Evolutionary conservation across 2,888 invertebrate genomes (phyloP).

Genomic region (Lamellibrachia satsuma): DNA sequence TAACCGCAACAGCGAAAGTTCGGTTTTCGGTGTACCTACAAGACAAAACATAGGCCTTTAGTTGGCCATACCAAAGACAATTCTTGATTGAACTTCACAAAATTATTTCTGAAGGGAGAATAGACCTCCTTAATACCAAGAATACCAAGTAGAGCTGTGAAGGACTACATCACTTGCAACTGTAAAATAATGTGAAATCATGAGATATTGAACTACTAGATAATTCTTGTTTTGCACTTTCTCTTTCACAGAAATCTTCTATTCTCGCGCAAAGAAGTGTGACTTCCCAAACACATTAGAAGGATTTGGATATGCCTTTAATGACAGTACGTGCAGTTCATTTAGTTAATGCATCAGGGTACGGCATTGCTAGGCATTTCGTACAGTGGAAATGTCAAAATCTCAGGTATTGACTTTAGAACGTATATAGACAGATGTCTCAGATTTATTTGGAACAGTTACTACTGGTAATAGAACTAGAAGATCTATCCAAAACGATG

Average conservation of each 20-base stretch:
- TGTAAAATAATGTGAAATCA: too few relatives aligned
- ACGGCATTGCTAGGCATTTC: not conserved
- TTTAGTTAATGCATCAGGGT: not conserved
- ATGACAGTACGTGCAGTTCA: not conserved
- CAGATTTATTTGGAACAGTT: not conserved
- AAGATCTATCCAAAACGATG: too few relatives aligned
- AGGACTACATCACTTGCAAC: too few relatives aligned
- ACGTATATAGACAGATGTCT: not conserved
- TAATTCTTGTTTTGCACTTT: not conserved
- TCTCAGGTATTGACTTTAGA: not conserved
- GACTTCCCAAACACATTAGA: not conserved
- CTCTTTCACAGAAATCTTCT: not conserved
- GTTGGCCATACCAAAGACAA: too few relatives aligned
- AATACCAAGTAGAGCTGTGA: too few relatives aligned
- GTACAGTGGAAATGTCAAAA: not conserved
- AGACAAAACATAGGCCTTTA: too few relatives aligned
- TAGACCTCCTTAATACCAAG: too few relatives aligned
- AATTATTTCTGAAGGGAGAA: too few relatives aligned
- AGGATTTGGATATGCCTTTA: not conserved
- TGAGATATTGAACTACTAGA: not conserved
- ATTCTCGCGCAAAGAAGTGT: not conserved
- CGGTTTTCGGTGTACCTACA: not conserved
- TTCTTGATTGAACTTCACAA: too few relatives aligned
- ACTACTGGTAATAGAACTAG: not conserved
- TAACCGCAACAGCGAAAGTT: not conserved